Evolutionary conservation across 1,140 invertebrate genomes (phyloP), one percentile per base, ranked within the genome.

Genomic region (Meloidogyne hapla): DNA sequence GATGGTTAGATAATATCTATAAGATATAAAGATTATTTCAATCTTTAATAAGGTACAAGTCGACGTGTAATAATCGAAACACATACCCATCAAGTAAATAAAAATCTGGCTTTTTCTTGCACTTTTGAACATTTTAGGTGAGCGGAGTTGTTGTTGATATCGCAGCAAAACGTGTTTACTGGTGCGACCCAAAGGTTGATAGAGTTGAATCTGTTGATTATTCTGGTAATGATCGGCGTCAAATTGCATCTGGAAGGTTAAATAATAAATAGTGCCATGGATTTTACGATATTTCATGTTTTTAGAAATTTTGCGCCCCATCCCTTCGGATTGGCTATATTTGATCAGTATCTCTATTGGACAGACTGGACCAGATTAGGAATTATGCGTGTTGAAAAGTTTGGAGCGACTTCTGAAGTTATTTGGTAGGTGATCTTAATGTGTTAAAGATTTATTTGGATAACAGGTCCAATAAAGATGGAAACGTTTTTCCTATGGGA

Each of bases 301-400:
- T 75, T 72, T 25, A 67, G 64, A 38, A 76, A 77, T 68, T 66
- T 33, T 18, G 86, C 85, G 12, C 85, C 85, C 0, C 85, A 86
- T 79, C 86, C 85, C 25, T 86, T 87, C 78, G 85, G 86, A 6
- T 69, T 86, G 15, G 78, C 85, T 12, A 75, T 87, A n/a, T 86
- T 86, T 72, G 79, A 83, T 75, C 76, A 94, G 84, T 89, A 92
- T 42, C 91, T 98, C 2, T 98, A 92, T 88, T 98, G 94, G 69
- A 95, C 95, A 0, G 96, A 98, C 85, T 92, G 91, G 77, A 98
- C 94, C 0, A 94, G 96, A 83, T 94, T 98, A 87, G 94, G 94
- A 1, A 91, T 98, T 4, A 91, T 96, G 88, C 92, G 92, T 1
- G 92, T 96, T 0, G 93, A 94, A 83, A 96, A 98, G 87, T 97